Conservation (phyloP, 2,888 invertebrate species). For the Drosophila fungiperda region DNA sequence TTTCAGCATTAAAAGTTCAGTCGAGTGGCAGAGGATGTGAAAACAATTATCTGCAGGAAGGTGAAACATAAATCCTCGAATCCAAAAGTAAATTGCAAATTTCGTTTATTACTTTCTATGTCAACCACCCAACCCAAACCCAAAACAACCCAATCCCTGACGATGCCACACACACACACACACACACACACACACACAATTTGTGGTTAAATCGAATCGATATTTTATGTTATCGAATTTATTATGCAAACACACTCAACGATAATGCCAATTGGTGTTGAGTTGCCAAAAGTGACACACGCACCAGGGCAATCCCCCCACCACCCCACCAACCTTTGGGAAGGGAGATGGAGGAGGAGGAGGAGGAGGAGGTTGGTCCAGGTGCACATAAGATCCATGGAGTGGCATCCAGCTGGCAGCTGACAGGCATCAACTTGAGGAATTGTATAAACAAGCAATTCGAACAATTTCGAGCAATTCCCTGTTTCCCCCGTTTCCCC, state of each 20-base stretch:
- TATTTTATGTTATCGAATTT: conserved; percentile 82
- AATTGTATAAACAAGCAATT: conserved; percentile 57
- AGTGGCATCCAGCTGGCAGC: conserved; percentile 21
- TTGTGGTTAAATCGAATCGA: conserved; percentile 82
- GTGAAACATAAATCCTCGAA: conserved; percentile 81
- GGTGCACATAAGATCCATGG: conserved; percentile 32
- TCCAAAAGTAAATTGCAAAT: conserved; percentile 81
- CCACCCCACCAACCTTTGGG: not conserved
- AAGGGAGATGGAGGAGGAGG: too few species aligned
- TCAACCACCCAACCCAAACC: conserved; percentile 26
- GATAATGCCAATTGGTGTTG: conserved; percentile 66
- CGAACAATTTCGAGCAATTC: conserved; percentile 19
- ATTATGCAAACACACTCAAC: conserved; percentile 78
- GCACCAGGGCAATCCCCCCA: conserved; percentile 15
- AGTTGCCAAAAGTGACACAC: conserved; percentile 69
- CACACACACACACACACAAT: conserved; percentile 45
- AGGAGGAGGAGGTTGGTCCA: conserved; percentile 1
- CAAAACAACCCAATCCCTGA: not conserved
- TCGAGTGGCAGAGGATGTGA: conserved; percentile 77
- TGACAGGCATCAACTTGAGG: conserved; percentile 59
- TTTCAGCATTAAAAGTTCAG: conserved; percentile 81
- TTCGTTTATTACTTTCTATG: conserved; percentile 78
- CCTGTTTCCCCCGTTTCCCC: not conserved
- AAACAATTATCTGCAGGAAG: conserved; percentile 83
- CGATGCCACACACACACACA: conserved; percentile 3